Conservation (phyloP, 2,797 vertebrate species). For the Myripristis murdjan region DNA sequence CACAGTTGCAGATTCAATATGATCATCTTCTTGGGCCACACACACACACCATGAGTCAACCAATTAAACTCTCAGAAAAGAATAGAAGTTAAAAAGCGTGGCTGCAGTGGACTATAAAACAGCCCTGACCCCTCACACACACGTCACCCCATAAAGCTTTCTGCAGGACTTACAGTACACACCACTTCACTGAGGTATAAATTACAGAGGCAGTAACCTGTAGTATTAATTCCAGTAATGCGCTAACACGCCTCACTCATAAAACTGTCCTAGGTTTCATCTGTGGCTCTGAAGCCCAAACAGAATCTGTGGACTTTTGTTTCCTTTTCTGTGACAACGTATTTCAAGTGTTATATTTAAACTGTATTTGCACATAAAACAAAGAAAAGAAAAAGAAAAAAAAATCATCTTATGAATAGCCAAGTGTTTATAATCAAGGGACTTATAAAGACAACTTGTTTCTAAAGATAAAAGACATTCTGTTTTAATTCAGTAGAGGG, state of each 20-base stretch:
- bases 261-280: constrained; percentile 6
- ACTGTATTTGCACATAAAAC: too few relatives aligned
- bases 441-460: neutral
- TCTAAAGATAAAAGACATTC: neutral
- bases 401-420: neutral
- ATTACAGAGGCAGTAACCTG: neutral
- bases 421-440: neutral
- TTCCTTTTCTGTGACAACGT: constrained; percentile 23
- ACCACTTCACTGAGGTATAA: constrained; percentile 2
- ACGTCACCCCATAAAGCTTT: too few relatives aligned
- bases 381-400: too few relatives aligned
- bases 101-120: neutral
- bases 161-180: neutral
- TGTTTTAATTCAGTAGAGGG: too few relatives aligned
- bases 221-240: neutral
- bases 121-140: neutral
- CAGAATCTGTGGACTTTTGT: constrained; percentile 54
- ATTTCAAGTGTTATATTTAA: neutral
- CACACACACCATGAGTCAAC: neutral
- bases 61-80: neutral
- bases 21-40: neutral
- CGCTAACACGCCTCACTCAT: constrained; percentile 8
- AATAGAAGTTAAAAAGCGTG: neutral
- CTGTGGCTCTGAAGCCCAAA: constrained; percentile 47
- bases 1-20: constrained; percentile 10